Evolutionary conservation across 2,797 vertebrate species (phyloP).

Genomic region (Xiphophorus birchmanni): DNA sequence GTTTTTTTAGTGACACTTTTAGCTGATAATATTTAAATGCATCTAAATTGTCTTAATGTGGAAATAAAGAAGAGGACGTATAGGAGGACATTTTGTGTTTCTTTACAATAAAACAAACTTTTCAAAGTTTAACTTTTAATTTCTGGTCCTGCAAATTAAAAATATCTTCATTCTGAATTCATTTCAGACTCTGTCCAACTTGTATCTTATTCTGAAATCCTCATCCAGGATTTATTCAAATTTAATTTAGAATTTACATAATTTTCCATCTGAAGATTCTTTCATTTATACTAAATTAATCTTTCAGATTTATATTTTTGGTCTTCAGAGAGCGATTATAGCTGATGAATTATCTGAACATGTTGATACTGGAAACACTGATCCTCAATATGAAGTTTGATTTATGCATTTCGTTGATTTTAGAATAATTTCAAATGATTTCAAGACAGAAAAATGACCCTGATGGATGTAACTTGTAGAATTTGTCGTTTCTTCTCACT

Average conservation of each 20-base stretch:
- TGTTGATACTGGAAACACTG: not conserved
- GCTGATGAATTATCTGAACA: not conserved
- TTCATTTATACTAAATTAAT: not conserved
- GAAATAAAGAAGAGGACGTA: not conserved
- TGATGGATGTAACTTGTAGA: not conserved
- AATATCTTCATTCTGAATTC: not conserved
- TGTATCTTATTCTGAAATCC: not conserved
- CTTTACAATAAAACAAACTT: not conserved
- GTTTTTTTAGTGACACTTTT: not conserved
- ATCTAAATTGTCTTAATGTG: not conserved
- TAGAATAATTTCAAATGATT: not conserved
- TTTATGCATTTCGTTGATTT: not conserved
- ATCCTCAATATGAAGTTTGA: not conserved
- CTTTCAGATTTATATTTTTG: not conserved
- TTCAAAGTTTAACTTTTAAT: not conserved
- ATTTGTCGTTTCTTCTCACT: conserved; percentile 16
- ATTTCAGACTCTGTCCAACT: not conserved
- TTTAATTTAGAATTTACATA: not conserved
- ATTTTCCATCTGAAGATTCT: not conserved
- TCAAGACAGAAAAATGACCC: not conserved
- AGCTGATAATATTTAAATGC: not conserved
- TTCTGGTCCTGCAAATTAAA: not conserved
- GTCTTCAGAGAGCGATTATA: not conserved
- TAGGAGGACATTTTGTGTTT: not conserved
- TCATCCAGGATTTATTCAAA: not conserved